Base-by-base conservation (phyloP, 2,888 invertebrate species). In the Syritta pipiens region DNA sequence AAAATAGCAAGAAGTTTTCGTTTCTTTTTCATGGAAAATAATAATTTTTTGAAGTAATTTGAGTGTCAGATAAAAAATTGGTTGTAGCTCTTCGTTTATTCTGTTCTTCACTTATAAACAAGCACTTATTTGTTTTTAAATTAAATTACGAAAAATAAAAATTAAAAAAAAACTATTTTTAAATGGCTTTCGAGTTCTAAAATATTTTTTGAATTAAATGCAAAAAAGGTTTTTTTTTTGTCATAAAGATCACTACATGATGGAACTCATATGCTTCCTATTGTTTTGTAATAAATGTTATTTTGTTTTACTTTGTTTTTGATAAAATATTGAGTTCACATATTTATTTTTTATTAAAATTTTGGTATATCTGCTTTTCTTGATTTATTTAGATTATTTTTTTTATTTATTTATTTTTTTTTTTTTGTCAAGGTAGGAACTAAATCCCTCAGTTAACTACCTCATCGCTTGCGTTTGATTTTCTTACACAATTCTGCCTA, bases 401-500 rank as follows among this genome's bases (percentile, higher is more conserved):
- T n/a, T n/a, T n/a, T n/a, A n/a, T n/a, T n/a, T n/a, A n/a, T n/a
- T n/a, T n/a, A n/a, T n/a, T n/a, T 6, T 49, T 49, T 59, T 20
- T 1, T 44, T 53, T 53, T 55, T 37, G 57, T 59, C 30, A 68
- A 68, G 76, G 76, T 71, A 77, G 76, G 65, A 71, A 63, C 63
- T 77, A 76, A 68, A 55, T 57, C 42, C 49, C 76, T 69, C 62
- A 76, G 62, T 68, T 69, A 77, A 53, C 71, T 77, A 77, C 76
- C 76, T 77, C 63, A 77, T 71, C 59, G 51, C 24, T 53, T 71
- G 53, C 55, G 46, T 57, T 69, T 60, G 49, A 59, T 55, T 77
- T 71, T 71, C 46, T 77, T 63, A 76, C n/a, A n/a, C 55, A 69
- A 71, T 37, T 55, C 76, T 77, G 71, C 77, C 77, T 77, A 77